phyloP scores from a whole-genome alignment of 1,140 invertebrate species.

The Calycopis cecrops region DNA sequence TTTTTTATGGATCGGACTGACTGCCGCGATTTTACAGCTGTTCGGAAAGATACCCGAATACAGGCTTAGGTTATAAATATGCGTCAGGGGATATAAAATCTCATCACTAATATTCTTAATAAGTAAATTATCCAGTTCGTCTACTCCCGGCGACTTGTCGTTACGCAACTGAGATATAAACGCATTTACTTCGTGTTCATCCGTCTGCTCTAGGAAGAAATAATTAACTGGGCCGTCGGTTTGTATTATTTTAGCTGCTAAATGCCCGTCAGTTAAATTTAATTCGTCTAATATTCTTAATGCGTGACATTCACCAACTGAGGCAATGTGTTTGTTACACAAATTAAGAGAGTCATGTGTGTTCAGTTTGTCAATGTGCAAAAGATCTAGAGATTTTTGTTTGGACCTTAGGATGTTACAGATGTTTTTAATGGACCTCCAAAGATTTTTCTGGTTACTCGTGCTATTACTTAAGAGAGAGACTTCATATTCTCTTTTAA shows the following conservation, averaged over 20 bases:
- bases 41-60: conserved; percentile 15
- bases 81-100: conserved; percentile 11
- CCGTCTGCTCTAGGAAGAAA: background rate
- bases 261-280: background rate
- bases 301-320: background rate
- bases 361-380: too few species aligned
- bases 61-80: conserved; percentile 17
- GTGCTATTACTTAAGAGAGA: too few species aligned
- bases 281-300: background rate
- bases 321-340: background rate
- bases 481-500: too few species aligned
- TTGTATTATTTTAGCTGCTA: background rate
- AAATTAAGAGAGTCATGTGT: too few species aligned
- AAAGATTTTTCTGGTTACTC: too few species aligned
- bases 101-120: background rate
- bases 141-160: background rate
- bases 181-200: background rate
- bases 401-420: background rate
- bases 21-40: conserved; percentile 16
- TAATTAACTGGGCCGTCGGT: background rate
- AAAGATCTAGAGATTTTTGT: too few species aligned
- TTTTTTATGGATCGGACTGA: conserved; percentile 16
- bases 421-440: background rate
- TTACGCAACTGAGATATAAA: background rate
- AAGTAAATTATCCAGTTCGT: conserved; percentile 2